A percentile compares a stretch with the other conserved stretches of the same genome.
Conservation (phyloP, 2,888 invertebrate genomes). For the Acanthoscelides obtectus region DNA sequence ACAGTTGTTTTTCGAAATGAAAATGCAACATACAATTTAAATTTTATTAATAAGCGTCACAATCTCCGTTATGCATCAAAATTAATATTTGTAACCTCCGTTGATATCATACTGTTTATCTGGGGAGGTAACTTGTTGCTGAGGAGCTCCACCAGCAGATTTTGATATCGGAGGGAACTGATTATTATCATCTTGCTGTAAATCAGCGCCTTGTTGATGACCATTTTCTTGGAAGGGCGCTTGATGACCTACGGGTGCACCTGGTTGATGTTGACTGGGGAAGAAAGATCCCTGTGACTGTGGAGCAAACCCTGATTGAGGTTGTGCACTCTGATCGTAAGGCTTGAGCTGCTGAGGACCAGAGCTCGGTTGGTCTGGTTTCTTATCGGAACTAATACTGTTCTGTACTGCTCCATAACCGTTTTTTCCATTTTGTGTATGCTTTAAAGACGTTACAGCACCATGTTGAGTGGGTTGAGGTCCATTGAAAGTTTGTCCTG, state of each 20-base stretch:
- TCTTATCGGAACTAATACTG: not conserved
- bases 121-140: not conserved
- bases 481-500: not conserved
- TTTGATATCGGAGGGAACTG: not conserved
- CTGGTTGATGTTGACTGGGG: not conserved
- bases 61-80: not conserved
- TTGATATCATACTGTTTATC: not conserved
- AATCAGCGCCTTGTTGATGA: not conserved
- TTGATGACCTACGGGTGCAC: too few species aligned
- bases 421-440: not conserved
- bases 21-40: not conserved
- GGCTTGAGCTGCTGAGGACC: not conserved
- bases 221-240: too few species aligned
- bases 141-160: not conserved
- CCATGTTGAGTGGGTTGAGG: not conserved
- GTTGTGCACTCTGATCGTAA: not conserved
- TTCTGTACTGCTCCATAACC: not conserved
- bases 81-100: not conserved
- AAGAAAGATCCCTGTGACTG: not conserved
- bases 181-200: not conserved
- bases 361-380: not conserved
- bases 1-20: too few species aligned
- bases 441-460: not conserved
- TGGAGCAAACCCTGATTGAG: not conserved
- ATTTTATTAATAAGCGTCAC: not conserved